phyloP scores from a whole-genome alignment of 2,888 invertebrate genomes.

The Stenotaenia linearis region DNA sequence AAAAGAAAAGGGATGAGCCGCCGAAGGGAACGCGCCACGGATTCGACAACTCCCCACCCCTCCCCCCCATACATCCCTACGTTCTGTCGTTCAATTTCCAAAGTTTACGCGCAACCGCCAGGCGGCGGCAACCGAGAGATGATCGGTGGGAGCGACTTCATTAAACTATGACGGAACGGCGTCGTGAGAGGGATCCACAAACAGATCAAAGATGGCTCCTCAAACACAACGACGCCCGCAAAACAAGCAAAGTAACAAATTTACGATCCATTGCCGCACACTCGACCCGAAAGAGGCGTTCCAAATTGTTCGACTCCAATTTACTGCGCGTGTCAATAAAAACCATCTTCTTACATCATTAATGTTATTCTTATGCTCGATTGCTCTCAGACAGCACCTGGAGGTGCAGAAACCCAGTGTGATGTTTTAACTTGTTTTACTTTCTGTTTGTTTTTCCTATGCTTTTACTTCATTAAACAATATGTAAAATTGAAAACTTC shows the following conservation, averaged over 20 bases:
- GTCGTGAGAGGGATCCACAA: slow-evolving; percentile 19
- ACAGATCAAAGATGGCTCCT: slow-evolving; percentile 21
- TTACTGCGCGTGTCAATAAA: background rate
- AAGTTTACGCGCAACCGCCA: slow-evolving; percentile 26
- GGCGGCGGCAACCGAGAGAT: slow-evolving; percentile 17
- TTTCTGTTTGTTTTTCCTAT: too few species aligned
- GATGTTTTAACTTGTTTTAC: too few species aligned
- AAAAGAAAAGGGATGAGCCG: slow-evolving; percentile 8
- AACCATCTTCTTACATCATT: background rate
- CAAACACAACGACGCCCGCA: slow-evolving; percentile 16
- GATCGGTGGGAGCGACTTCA: slow-evolving; percentile 19
- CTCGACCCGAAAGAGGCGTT: background rate
- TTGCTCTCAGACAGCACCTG: too few species aligned
- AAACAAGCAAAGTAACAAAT: slow-evolving; percentile 20
- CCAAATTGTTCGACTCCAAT: background rate
- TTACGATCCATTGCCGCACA: slow-evolving; percentile 4
- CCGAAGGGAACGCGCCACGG: slow-evolving; percentile 21
- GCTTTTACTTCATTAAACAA: too few species aligned
- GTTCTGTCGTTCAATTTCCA: slow-evolving; percentile 9
- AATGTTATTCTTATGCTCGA: too few species aligned
- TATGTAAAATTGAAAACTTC: background rate
- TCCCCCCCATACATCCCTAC: too few species aligned
- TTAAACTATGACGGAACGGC: slow-evolving; percentile 26
- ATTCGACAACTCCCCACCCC: background rate
- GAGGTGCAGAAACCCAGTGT: too few species aligned